Base-by-base conservation (phyloP, 2,888 invertebrate species). In the Gastrophysa polygoni region DNA sequence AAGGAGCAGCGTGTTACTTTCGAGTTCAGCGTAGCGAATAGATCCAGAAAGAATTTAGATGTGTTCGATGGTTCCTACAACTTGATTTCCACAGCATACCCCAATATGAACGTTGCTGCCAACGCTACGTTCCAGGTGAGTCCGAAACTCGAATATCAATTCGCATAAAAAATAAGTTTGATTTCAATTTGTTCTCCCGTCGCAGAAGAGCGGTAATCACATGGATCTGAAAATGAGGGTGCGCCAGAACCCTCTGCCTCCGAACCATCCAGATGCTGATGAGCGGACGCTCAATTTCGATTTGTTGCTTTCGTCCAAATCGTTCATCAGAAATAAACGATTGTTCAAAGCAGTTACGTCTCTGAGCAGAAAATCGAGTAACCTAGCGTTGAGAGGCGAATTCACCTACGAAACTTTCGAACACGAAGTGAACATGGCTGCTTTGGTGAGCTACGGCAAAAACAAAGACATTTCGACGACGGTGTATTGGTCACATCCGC, bases 41-140 rank as follows among this genome's bases (percentile, higher is more conserved):
- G 86, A 51, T 83, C 87, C 0, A 80, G 86, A 3, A 86, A 85
- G 21, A 85, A 84, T 17, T 78, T 88, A 56, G 85, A 85, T 6
- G 85, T 88, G 67, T 78, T 88, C 69, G 85, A 87, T 47, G 90
- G 89, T 0, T 87, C 88, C 59, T 77, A 91, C 52, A 87, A 88
- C 46, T 82, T 94, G 70, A 86, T 88, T 61, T 90, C 91, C 10
- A 88, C 91, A 0, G 91, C 92, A 0, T 92, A 93, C 81, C 90
- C 92, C 0, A 85, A 87, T 38, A 85, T 90, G 59, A 89, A 92
- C 78, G 89, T 91, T 75, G 87, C 86, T 61, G 82, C 89, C 0
- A 85, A 88, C 48, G 73, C 86, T 24, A 88, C 85, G 67, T 88
- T 89, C 82, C 83, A 87, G 82, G 89, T 89, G 78, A 83, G 84